Evolutionary conservation across 2,888 invertebrate species (phyloP).

Genomic region (Tuta absoluta): DNA sequence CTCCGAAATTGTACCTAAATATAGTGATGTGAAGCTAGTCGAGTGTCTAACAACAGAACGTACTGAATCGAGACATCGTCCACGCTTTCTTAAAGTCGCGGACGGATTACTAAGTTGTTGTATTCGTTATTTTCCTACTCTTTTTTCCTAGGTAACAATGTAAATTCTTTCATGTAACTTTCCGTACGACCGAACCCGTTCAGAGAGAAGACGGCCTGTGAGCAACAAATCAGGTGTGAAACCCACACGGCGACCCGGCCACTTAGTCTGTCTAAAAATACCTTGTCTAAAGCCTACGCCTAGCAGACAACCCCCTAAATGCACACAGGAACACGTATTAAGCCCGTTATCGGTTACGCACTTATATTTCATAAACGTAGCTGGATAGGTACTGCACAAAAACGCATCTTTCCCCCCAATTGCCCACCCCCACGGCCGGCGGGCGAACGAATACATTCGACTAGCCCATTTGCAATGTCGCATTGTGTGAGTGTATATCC

Average conservation of each 20-base stretch:
- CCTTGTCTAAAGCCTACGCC: slow-evolving; percentile 35
- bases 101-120: slow-evolving; percentile 25
- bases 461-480: slow-evolving; percentile 79
- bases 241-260: slow-evolving; percentile 61
- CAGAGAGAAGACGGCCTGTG: slow-evolving; percentile 71
- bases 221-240: slow-evolving; percentile 71
- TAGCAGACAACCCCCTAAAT: slow-evolving; percentile 33
- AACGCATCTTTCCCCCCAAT: slow-evolving; percentile 75
- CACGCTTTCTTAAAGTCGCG: slow-evolving; percentile 9
- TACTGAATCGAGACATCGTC: not conserved
- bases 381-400: slow-evolving; percentile 74
- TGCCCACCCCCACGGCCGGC: slow-evolving; percentile 61
- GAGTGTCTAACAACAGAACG: not conserved
- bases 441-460: slow-evolving; percentile 79
- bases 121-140: slow-evolving; percentile 42
- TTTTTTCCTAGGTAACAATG: slow-evolving; percentile 60
- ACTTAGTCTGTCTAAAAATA: slow-evolving; percentile 75
- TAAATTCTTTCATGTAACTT: slow-evolving; percentile 75
- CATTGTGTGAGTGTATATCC: slow-evolving; percentile 75
- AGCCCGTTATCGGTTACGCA: slow-evolving; percentile 71
- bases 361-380: slow-evolving; percentile 75
- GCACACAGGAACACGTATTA: slow-evolving; percentile 44
- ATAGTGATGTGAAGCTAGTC: not conserved
- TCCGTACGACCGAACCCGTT: slow-evolving; percentile 65
- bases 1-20: not conserved